These are phyloP conservation scores for Eurystomus gularis DNA, from an alignment of 2,113 vertebrate genomes.

Conservation along the genomic window DNA sequence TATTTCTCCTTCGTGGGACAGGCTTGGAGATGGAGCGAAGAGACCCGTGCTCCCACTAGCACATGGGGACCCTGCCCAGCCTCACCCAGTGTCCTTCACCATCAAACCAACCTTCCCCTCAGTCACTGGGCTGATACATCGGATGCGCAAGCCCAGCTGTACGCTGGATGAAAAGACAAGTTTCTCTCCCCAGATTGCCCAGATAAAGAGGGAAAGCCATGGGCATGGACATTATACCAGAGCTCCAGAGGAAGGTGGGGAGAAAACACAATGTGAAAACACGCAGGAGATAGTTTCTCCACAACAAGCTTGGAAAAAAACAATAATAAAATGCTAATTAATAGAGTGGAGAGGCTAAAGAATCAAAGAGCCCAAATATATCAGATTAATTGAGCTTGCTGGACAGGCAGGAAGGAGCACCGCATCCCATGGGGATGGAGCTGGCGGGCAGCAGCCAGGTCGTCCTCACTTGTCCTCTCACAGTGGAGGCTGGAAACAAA, in stretches of 20 bases:
- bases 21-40: not conserved
- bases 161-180: fast-evolving
- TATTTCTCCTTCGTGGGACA: not conserved
- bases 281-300: not conserved
- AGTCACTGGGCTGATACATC: fast-evolving
- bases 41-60: not conserved
- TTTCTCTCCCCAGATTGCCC: not conserved
- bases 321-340: not conserved
- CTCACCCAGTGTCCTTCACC: fast-evolving
- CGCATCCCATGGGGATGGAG: fast-evolving
- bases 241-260: not conserved
- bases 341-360: not conserved
- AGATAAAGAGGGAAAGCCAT: not conserved
- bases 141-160: fast-evolving
- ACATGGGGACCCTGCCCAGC: fast-evolving
- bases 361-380: not conserved
- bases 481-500: not conserved
- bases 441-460: fast-evolving
- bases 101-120: not conserved
- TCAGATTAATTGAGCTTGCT: not conserved
- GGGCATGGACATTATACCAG: fast-evolving
- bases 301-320: not conserved
- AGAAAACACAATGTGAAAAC: not conserved
- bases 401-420: not conserved
- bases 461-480: not conserved